Evolutionary conservation across 2,888 invertebrate genomes (phyloP).

Genomic region (Rhogogaster chlorosoma): DNA sequence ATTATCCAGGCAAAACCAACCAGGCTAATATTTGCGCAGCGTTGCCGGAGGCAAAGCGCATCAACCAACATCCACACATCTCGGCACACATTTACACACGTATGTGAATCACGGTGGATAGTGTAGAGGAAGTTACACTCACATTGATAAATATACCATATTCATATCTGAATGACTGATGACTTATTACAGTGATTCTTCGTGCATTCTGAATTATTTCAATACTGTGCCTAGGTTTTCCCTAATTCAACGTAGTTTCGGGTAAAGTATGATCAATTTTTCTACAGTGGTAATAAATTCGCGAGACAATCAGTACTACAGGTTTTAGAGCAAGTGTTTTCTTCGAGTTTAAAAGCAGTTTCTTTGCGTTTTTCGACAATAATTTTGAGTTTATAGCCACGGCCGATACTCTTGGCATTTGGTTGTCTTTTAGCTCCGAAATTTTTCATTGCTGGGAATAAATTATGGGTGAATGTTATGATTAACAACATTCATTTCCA

Average conservation of each 20-base stretch:
- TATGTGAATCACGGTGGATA: not conserved
- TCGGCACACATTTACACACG: not conserved
- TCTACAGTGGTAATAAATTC: not conserved
- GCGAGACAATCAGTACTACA: not conserved
- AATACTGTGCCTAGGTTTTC: not conserved
- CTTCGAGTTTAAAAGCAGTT: not conserved
- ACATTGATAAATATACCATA: not conserved
- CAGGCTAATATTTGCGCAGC: slow-evolving; percentile 56
- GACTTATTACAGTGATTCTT: not conserved
- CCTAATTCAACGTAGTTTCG: not conserved
- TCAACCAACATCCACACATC: not conserved
- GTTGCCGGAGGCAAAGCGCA: slow-evolving; percentile 39
- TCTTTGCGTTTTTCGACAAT: not conserved
- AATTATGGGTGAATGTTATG: not conserved
- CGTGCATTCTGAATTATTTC: not conserved
- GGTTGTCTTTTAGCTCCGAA: not conserved
- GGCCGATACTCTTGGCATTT: not conserved
- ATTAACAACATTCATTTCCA: not conserved
- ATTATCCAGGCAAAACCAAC: slow-evolving; percentile 64
- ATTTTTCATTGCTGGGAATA: not conserved
- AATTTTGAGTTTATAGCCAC: not conserved
- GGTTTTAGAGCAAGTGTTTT: not conserved
- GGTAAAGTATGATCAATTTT: not conserved
- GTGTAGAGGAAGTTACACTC: not conserved
- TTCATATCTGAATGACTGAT: too few species aligned